Evolutionary conservation across 2,888 invertebrate genomes (phyloP).

Genomic region (Erebia aethiops): DNA sequence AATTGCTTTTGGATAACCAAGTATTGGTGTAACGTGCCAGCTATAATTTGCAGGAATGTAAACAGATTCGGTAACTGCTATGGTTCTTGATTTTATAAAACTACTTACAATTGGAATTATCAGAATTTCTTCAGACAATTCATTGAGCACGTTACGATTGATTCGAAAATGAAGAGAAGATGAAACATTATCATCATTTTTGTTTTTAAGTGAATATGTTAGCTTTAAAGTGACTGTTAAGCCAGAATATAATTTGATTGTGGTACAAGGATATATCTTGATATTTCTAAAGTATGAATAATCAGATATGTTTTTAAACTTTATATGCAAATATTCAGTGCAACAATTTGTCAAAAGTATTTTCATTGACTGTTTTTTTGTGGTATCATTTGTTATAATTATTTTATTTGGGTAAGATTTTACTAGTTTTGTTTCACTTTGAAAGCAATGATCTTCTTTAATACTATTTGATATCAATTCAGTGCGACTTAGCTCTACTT

Average conservation of each 20-base stretch:
- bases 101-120: slow-evolving; percentile 55
- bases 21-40: slow-evolving; percentile 60
- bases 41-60: slow-evolving; percentile 57
- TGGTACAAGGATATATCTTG: slow-evolving; percentile 54
- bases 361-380: slow-evolving; percentile 52
- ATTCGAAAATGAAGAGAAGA: slow-evolving; percentile 60
- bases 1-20: slow-evolving; percentile 52
- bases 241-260: slow-evolving; percentile 62
- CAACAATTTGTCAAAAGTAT: slow-evolving; percentile 60
- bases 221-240: slow-evolving; percentile 55
- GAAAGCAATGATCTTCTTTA: slow-evolving; percentile 46
- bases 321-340: slow-evolving; percentile 52
- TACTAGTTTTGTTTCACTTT: slow-evolving; percentile 49
- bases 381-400: slow-evolving; percentile 46
- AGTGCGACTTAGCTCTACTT: slow-evolving; percentile 26
- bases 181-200: slow-evolving; percentile 43
- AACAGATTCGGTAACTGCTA: slow-evolving; percentile 54
- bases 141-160: slow-evolving; percentile 47
- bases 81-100: slow-evolving; percentile 44
- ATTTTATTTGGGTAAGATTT: slow-evolving; percentile 54
- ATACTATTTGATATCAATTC: slow-evolving; percentile 31
- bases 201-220: slow-evolving; percentile 52
- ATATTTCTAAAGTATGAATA: slow-evolving; percentile 49
- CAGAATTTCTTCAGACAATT: slow-evolving; percentile 51
- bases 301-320: slow-evolving; percentile 59